Evolutionary conservation across 64 coral and sea anemone genomes (phyloP).

Genomic region (Anthopleura sola): DNA sequence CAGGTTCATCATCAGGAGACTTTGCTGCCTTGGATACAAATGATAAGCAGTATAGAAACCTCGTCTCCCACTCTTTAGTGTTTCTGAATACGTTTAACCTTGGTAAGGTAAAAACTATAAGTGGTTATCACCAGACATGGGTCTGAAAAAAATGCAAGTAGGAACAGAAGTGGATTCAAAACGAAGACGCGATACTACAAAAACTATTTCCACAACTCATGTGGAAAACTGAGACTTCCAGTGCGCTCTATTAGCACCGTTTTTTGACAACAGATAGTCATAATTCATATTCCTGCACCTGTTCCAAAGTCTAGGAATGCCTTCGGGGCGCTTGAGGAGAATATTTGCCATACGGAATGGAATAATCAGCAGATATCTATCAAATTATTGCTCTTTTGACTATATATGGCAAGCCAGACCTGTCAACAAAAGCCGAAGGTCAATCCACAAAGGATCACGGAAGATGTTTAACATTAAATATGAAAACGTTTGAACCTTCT

Average conservation of each 20-base stretch:
- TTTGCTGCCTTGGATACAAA: too few relatives aligned
- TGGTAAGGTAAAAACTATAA: not conserved
- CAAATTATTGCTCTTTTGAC: conserved; percentile 11
- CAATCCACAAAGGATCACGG: not conserved
- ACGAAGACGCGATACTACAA: not conserved
- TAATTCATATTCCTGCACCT: conserved; percentile 1
- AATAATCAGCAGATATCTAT: not conserved
- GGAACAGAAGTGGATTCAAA: not conserved
- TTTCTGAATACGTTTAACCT: not conserved
- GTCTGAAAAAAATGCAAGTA: not conserved
- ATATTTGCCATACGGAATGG: not conserved
- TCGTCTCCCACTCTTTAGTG: not conserved
- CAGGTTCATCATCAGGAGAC: not conserved
- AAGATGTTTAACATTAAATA: not conserved
- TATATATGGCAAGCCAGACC: not conserved
- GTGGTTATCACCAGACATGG: not conserved
- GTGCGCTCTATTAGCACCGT: not conserved
- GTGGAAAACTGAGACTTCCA: not conserved
- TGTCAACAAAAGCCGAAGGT: not conserved
- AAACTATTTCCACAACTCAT: not conserved
- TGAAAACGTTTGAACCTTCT: not conserved
- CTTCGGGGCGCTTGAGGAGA: not conserved
- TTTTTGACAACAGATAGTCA: not conserved
- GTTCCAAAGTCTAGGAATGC: not conserved
- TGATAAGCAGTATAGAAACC: too few relatives aligned